A percentile compares a stretch with the other conserved stretches of the same genome.
phyloP scores from a whole-genome alignment of 2,888 invertebrate species.

The Dryococelus australis region DNA sequence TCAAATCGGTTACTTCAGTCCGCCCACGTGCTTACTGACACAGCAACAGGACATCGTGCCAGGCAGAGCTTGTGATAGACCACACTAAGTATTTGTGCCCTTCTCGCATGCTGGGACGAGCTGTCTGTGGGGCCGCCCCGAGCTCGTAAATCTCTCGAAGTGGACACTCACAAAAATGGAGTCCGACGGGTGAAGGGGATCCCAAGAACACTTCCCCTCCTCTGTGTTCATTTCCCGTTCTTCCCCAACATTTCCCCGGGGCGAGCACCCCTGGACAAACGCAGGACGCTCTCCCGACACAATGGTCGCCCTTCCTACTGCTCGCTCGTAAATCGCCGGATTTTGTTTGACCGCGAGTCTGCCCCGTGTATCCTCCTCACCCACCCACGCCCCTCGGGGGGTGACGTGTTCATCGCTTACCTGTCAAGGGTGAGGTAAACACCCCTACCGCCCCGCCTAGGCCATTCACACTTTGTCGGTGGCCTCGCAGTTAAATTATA shows the following conservation, averaged over 20 bases:
- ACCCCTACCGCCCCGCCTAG: background rate
- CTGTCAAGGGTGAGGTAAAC: slow-evolving; percentile 2
- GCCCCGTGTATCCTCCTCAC: background rate
- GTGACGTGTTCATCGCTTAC: background rate
- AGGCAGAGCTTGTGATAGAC: no score
- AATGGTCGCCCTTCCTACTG: background rate
- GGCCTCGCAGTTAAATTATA: background rate
- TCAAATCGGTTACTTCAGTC: no score
- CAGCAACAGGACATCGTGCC: no score
- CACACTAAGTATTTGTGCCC: background rate
- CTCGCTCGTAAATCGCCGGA: background rate
- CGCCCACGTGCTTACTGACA: no score
- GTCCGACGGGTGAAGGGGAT: background rate
- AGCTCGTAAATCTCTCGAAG: background rate
- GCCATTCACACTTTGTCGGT: background rate
- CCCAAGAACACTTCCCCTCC: background rate
- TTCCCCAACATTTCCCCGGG: background rate
- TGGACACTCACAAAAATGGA: background rate
- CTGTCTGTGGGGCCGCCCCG: background rate
- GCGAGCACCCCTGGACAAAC: background rate
- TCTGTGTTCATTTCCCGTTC: background rate
- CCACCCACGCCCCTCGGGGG: background rate
- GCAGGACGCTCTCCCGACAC: background rate
- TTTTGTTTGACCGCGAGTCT: background rate
- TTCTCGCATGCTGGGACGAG: background rate